Evolutionary conservation across 2,888 invertebrate genomes (phyloP), one percentile per base, ranked within the genome.

Genomic region (Lasioglossum pauxillum): DNA sequence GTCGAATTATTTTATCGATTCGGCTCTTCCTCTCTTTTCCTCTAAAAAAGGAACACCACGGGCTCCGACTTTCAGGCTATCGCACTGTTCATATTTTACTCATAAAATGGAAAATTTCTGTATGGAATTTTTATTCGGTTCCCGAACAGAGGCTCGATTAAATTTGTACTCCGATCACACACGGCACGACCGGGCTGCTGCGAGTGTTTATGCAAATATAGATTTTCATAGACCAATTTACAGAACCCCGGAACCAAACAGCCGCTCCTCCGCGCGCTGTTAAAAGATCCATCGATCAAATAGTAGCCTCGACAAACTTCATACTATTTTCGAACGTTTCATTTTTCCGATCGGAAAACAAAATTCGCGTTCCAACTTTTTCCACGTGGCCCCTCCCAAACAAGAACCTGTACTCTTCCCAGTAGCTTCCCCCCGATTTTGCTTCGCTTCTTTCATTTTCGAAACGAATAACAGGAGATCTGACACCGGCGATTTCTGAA

Each of bases 1-100:
- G 49, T 53, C 41, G 57, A 69, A 53, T 77, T 69, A 35, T 80
- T 69, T 64, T 64, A 64, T 64, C 64, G 64, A 64, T 64, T 35
- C 31, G 31, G 14, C 7, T 16, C 60, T 27, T 27, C 27, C 60
- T 60, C 60, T 27, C 64, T 64, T 2, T 31, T 3, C 19, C 19
- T 64, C 64, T 19, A 35, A 64, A 64, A 64, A 64, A 31, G 7
- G 64, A 64, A 64, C 64, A 64, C 31, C 8, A 1, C 31, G 7
- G 16, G 16, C 7, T 16, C 7, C 64, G 31, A 64, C 64, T 64
- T 31, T 64, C 64, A 64, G 64, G 64, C 31, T 64, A 31, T 64
- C 64, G 64, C 64, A 1, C 19, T 64, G 64, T 64, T 64, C 64
- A 64, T 64, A 41, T 80, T 80, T 38, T 41, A 16, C 67, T 64